Conservation (phyloP, 2,888 invertebrate species). For the Nomada ruficornis region DNA sequence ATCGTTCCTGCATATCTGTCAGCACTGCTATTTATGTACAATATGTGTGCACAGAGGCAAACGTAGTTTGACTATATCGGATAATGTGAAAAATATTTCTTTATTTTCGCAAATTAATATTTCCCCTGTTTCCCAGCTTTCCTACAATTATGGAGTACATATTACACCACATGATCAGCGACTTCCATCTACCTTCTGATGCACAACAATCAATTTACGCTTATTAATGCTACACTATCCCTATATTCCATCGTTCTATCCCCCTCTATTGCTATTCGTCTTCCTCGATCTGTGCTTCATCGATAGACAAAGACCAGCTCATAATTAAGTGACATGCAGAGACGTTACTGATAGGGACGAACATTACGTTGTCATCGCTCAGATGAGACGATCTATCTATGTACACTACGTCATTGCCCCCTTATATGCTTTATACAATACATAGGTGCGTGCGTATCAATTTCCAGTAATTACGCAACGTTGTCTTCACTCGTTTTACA, state of each 20-base stretch:
- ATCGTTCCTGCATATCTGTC: no score
- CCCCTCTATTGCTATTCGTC: conserved; percentile 19
- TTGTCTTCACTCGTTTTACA: conserved; percentile 25
- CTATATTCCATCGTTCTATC: background rate
- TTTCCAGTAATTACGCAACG: conserved; percentile 64
- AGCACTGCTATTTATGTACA: no score
- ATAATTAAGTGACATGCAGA: conserved; percentile 61
- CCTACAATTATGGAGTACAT: no score
- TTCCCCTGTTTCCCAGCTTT: no score
- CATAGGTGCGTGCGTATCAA: conserved; percentile 53
- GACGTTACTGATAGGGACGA: conserved; percentile 47
- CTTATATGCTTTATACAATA: conserved; percentile 14
- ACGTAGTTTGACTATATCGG: no score
- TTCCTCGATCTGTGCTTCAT: conserved; percentile 21
- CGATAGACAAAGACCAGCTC: conserved; percentile 38
- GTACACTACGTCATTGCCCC: conserved; percentile 22
- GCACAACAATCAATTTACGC: conserved; percentile 31
- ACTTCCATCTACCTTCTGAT: background rate
- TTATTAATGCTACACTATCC: conserved; percentile 6
- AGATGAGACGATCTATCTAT: conserved; percentile 52
- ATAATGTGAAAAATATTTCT: no score
- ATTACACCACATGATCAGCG: background rate
- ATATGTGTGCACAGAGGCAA: no score
- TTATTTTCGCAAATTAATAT: no score
- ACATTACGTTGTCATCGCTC: conserved; percentile 49